Base-by-base conservation (phyloP, 2,113 vertebrate genomes). In the Proteles cristata region DNA sequence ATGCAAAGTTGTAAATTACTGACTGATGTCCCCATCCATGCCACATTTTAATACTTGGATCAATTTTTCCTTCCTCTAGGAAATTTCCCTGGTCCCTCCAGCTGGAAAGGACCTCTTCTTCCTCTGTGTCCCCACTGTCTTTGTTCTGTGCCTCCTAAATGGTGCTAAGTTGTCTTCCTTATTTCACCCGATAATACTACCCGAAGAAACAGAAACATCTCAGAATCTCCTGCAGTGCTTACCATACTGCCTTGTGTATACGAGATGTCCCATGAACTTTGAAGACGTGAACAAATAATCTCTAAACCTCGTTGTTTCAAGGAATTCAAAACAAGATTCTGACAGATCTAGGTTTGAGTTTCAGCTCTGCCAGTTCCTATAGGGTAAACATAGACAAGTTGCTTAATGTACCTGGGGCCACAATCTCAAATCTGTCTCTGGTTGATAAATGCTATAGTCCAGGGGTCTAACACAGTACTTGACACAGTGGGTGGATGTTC, bases 201-300 rank as follows among this genome's bases (percentile, higher is more conserved):
- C 25, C 2, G 28, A 68, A 19, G 28, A 25, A 26, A 80, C 19
- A 17, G 31, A 43, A 71, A 23, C 28, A 23, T 11, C 55, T 58
- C 50, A 5, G n/a, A 74, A 81, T 7, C 16, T 43, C 35, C 26
- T 35, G 26, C 21, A 61, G 19, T 23, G 4, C 14, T 55, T 50
- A 55, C 31, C n/a, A 48, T 0, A 84, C 25, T 5, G 39, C 31
- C 35, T 28, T 81, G 4, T 33, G 12, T 17, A 17, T 58, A 66
- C 1, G 11, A 66, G 33, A 77, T n/a, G 12, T 7, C 1, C 8
- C 8, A 5, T 0, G n/a, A 65, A 76, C 63, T 14, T 0, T 25
- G n/a, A 93, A 48, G 33, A 83, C 65, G 15, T 14, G 2, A 90
- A 69, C 11, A 7, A 73, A 71, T 35, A 92, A 66, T 19, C 7